Conservation (phyloP, 2,797 vertebrate genomes). For the Diplodus sargus region DNA sequence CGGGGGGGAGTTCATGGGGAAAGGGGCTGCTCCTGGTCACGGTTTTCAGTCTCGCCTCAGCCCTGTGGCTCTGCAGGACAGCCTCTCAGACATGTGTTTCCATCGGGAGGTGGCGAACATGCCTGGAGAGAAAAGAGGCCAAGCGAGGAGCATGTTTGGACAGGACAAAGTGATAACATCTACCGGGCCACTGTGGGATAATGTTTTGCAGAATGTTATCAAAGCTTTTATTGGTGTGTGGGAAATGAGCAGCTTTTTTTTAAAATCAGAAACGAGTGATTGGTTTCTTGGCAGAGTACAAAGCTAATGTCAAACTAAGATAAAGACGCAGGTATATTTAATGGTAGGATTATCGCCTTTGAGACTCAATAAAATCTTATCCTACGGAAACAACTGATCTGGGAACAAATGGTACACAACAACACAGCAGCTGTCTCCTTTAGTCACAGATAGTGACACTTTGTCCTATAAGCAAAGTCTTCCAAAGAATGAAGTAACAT, state of each 20-base stretch:
- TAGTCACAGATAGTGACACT: constrained; percentile 14
- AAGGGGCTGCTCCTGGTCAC: constrained; percentile 33
- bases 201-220: constrained; percentile 63
- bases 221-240: constrained; percentile 43
- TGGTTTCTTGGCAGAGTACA: constrained; percentile 27
- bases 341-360: not conserved
- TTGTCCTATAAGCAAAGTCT: not conserved
- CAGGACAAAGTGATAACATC: constrained; percentile 75
- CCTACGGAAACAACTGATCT: constrained; percentile 5
- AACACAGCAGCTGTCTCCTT: not conserved
- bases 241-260: constrained; percentile 38
- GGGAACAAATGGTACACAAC: constrained; percentile 15
- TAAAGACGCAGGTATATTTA: constrained; percentile 16
- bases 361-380: constrained; percentile 5
- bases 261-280: constrained; percentile 37
- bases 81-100: constrained; percentile 59
- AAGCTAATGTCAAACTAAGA: constrained; percentile 18
- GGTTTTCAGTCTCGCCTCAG: constrained; percentile 28
- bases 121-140: constrained; percentile 76
- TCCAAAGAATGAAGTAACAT: constrained; percentile 21
- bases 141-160: constrained; percentile 73
- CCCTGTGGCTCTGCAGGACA: constrained; percentile 53
- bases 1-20: constrained; percentile 3
- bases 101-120: constrained; percentile 66
- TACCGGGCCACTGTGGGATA: constrained; percentile 56